Evolutionary conservation across 2,888 invertebrate genomes (phyloP).

Genomic region (Molanna angustata): DNA sequence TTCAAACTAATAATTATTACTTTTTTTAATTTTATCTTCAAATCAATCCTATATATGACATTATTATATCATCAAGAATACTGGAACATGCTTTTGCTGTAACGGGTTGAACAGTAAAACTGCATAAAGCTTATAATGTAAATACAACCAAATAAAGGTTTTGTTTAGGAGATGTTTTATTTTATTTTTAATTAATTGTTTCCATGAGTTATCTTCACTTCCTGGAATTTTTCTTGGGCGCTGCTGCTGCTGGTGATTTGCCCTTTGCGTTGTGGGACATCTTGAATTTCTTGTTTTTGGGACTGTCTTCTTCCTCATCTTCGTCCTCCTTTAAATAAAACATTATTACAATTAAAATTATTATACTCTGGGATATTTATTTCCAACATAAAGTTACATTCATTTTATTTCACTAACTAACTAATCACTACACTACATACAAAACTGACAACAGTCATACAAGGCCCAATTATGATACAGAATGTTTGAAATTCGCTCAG

Average conservation of each 20-base stretch:
- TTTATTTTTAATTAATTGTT: too few species aligned
- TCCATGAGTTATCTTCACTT: conserved; percentile 42
- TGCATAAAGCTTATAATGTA: conserved; percentile 31
- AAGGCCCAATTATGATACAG: too few species aligned
- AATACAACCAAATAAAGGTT: conserved; percentile 28
- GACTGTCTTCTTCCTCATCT: conserved; percentile 73
- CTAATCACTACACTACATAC: too few species aligned
- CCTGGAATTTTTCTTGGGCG: conserved; percentile 68
- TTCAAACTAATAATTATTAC: background rate
- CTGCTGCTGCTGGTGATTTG: conserved; percentile 60
- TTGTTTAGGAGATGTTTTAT: conserved; percentile 5
- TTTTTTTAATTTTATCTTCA: background rate
- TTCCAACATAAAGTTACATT: too few species aligned
- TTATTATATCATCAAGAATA: too few species aligned
- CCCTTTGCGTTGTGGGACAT: conserved; percentile 68
- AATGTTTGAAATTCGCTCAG: too few species aligned
- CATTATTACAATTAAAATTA: too few species aligned
- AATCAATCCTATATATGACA: too few species aligned
- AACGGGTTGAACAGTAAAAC: conserved; percentile 25
- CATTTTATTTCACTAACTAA: too few species aligned
- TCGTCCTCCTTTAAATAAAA: conserved; percentile 53
- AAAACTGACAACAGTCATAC: too few species aligned
- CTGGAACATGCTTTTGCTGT: background rate
- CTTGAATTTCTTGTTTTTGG: conserved; percentile 77
- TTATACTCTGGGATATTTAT: too few species aligned